Conservation (phyloP, 2,113 vertebrate genomes). For the Ifrita kowaldi region DNA sequence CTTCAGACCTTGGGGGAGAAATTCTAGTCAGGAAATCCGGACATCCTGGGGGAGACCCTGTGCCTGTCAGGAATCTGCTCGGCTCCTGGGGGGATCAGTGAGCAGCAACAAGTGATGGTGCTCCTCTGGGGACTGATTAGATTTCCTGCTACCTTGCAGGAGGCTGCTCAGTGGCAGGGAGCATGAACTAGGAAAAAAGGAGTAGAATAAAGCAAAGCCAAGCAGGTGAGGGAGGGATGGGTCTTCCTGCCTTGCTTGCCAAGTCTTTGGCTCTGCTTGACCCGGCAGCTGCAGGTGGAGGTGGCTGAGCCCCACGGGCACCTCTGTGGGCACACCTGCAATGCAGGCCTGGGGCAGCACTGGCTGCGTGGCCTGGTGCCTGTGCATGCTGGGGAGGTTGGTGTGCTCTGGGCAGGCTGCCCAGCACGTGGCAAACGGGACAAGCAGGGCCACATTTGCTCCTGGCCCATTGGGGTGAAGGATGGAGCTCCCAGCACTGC, state of each 20-base stretch:
- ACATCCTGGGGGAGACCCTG: neutral
- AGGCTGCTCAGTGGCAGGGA: neutral
- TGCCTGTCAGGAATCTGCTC: neutral
- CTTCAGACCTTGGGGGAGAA: neutral
- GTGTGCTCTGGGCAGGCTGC: fast-evolving
- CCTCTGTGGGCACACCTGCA: neutral
- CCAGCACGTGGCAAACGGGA: fast-evolving
- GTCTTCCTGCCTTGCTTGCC: neutral
- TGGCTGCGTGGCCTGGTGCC: neutral
- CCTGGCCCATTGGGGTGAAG: fast-evolving
- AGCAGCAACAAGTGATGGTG: neutral
- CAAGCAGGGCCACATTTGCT: neutral
- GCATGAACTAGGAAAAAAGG: fast-evolving
- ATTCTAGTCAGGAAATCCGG: fast-evolving
- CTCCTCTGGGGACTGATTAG: neutral
- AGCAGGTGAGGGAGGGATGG: neutral
- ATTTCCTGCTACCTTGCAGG: neutral
- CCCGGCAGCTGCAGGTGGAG: neutral
- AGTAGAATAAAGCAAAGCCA: neutral
- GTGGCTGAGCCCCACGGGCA: neutral
- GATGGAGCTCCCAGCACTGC: neutral
- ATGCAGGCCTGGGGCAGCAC: neutral
- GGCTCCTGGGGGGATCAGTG: neutral
- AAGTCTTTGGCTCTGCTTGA: neutral
- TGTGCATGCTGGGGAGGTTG: neutral